Conservation (phyloP, 2,113 vertebrate species). For the Trochalopteron elliotii region DNA sequence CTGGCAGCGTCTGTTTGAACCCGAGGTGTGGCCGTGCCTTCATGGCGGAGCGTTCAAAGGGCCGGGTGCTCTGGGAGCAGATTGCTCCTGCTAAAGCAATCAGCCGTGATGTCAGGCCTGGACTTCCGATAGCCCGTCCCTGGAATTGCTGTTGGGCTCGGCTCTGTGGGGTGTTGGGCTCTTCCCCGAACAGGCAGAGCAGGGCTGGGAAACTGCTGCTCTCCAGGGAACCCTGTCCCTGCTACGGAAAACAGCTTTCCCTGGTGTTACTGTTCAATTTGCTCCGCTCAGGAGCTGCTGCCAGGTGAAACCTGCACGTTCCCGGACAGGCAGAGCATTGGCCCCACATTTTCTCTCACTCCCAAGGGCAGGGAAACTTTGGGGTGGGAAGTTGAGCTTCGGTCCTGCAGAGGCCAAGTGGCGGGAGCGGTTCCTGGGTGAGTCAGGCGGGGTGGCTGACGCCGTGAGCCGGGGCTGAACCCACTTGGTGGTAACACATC, state of each 20-base stretch:
- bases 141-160: not conserved
- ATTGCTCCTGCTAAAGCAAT: constrained; percentile 18
- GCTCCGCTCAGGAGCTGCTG: accelerated
- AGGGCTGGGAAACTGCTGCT: not conserved
- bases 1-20: not conserved
- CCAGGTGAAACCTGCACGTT: not conserved
- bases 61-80: not conserved
- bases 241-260: not conserved
- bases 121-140: not conserved
- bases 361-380: not conserved
- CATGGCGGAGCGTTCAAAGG: not conserved
- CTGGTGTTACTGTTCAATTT: not conserved
- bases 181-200: not conserved
- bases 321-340: accelerated
- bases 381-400: not conserved
- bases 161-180: not conserved
- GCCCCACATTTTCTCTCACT: accelerated
- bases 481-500: not conserved
- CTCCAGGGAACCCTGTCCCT: not conserved
- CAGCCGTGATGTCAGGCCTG: not conserved
- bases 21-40: constrained; percentile 10
- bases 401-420: not conserved
- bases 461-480: not conserved
- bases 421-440: not conserved
- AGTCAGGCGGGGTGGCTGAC: not conserved